Evolutionary conservation across 2,797 vertebrate species (phyloP), one percentile per base, ranked within the genome.

Genomic region (Sebastes oblongus): DNA sequence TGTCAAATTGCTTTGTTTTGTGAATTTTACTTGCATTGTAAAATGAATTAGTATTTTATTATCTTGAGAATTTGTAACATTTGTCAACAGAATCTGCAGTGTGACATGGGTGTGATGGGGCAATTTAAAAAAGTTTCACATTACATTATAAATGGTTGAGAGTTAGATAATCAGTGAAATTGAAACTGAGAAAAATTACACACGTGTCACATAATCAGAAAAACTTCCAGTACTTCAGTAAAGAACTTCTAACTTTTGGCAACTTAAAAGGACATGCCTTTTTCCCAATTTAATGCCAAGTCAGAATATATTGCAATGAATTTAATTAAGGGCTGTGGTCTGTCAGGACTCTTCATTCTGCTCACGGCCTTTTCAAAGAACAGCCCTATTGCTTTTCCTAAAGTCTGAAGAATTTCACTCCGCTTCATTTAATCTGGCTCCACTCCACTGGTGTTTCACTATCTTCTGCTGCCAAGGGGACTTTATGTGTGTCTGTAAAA

Each of bases 371-470:
- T 86, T 85, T 88, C 59, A 85, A 85, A 89, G 71, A 83, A 74
- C 29, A 76, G 61, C 46, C 79, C 29, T 61, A 69, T 74, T 83
- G 76, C 88, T 82, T 86, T 84, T 78, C 59, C 46, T 39, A 22
- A 25, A 86, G 74, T 82, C 69, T 84, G 74, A 87, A 69, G 72
- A 89, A 84, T 80, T 84, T 79, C 61, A 86, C 64, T 82, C 25
- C 24, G 75, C 65, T 88, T 78, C 67, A 82, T 91, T 89, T 87
- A 86, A 90, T 91, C 85, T 82, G 74, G 78, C 84, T 86, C n/a
- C 64, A 76, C 69, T 90, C 68, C 29, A 64, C 81, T 85, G 68
- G 60, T 78, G 60, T 83, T 82, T 78, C 76, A 54, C 84, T 83
- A 87, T 90, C 83, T 87, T 72, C 32, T 61, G 25, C 81, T 83